phyloP scores from a whole-genome alignment of 2,797 vertebrate genomes.

The Sebastes wilsoni region DNA sequence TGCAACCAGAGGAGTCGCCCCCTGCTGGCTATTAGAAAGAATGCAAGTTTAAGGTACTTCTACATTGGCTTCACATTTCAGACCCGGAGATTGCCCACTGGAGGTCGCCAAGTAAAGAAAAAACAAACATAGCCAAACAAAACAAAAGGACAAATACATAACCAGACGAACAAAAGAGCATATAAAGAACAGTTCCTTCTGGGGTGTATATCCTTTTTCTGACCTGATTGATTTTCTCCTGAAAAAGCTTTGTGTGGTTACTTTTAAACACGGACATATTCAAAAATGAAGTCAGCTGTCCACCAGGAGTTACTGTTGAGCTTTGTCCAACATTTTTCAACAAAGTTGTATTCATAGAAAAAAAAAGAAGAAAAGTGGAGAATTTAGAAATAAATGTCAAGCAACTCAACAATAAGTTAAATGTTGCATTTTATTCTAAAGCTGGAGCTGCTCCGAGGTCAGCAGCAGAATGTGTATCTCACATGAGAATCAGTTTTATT shows the following conservation, averaged over 20 bases:
- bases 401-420: background rate
- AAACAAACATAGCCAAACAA: background rate
- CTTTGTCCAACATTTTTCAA: background rate
- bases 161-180: background rate
- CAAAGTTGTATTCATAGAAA: background rate
- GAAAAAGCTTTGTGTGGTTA: background rate
- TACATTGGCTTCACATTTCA: too few relatives aligned
- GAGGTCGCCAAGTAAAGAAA: too few relatives aligned
- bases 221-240: background rate
- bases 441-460: background rate
- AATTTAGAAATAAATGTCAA: background rate
- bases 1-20: too few relatives aligned
- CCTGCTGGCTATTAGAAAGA: too few relatives aligned
- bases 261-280: background rate
- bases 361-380: background rate
- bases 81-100: too few relatives aligned
- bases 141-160: background rate
- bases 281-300: background rate
- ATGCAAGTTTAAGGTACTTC: too few relatives aligned
- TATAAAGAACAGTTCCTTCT: background rate
- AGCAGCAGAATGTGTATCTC: background rate
- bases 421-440: background rate
- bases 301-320: background rate
- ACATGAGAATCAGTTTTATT: background rate
- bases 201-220: background rate